Evolutionary conservation across 2,888 invertebrate genomes (phyloP).

Genomic region (Carterocephalus palaemon): DNA sequence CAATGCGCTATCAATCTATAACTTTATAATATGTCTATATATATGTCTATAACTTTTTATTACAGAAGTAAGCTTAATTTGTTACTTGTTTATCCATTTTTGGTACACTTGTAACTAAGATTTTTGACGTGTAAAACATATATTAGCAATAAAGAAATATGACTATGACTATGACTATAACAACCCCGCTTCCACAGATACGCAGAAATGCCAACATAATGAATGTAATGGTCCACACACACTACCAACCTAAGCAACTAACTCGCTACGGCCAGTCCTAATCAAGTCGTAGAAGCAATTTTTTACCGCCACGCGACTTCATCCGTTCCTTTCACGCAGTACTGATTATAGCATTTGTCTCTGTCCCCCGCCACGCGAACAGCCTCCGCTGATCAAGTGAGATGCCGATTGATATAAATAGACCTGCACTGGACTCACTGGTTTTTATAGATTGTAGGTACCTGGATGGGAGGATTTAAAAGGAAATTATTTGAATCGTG

Average conservation of each 20-base stretch:
- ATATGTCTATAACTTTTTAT: too few relatives aligned
- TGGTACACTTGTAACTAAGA: too few relatives aligned
- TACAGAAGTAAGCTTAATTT: too few relatives aligned
- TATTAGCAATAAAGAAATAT: too few relatives aligned
- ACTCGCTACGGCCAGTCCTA: not conserved
- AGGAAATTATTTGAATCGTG: slow-evolving; percentile 1
- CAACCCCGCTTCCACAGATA: too few relatives aligned
- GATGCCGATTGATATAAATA: slow-evolving; percentile 13
- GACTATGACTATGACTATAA: too few relatives aligned
- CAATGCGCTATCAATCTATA: too few relatives aligned
- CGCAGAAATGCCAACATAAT: too few relatives aligned
- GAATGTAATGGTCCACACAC: not conserved
- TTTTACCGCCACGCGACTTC: slow-evolving; percentile 14
- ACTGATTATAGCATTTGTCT: not conserved
- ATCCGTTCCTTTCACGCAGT: not conserved
- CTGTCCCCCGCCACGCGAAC: slow-evolving; percentile 13
- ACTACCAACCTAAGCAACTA: slow-evolving; percentile 1
- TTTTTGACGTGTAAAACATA: too few relatives aligned
- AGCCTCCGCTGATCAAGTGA: slow-evolving; percentile 3
- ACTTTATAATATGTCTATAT: too few relatives aligned
- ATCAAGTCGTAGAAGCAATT: slow-evolving; percentile 14
- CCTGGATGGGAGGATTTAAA: not conserved
- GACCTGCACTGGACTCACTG: not conserved
- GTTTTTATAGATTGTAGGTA: slow-evolving; percentile 10
- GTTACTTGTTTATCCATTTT: too few relatives aligned